Base-by-base conservation (phyloP, 2,113 vertebrate genomes). In the Mesoclemmys tuberculata region DNA sequence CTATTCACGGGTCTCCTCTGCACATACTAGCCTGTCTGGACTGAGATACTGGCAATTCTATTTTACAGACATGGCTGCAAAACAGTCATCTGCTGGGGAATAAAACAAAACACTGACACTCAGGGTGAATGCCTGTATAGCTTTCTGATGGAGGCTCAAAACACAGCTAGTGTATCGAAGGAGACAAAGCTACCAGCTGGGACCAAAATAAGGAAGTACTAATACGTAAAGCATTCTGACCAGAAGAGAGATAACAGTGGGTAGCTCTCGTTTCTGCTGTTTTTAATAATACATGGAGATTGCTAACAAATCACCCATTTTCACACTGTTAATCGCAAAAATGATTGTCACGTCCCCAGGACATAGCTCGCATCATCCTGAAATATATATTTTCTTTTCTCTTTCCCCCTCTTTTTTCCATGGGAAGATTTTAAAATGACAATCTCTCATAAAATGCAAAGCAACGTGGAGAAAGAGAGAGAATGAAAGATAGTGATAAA, bases 301-400 rank as follows among this genome's bases (percentile, higher is more conserved):
- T 0, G 7, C 93, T 93, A 94, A 96, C 90, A 94, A 94, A 97
- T 90, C 93, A 96, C 85, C 87, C 82, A 78, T 93, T 96, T 96
- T 95, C 96, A 90, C 88, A 91, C 96, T 26, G 12, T 89, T 97
- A 96, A 96, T 97, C 96, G 95, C 93, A 93, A 90, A 91, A 96
- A 75, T 83, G 82, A 90, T 97, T 96, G 87, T 90, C 93, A 77
- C 95, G 81, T 96, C 97, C 96, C 88, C 48, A 58, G 87, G 96
- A 91, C 58, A 88, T 95, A 97, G 95, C 96, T 97, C 95, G 93
- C 96, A 81, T 77, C 84, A 29, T 16, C 91, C 68, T 92, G 92
- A 92, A 89, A 92, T 58, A 84, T 97, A 46, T 90, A 94, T 80
- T 92, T 93, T 89, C 90, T 89, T 11, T 85, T 54, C 6, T 80